These are phyloP conservation scores for Bombus fervidus DNA, from an alignment of 1,140 invertebrate species.

Conservation along the genomic window DNA sequence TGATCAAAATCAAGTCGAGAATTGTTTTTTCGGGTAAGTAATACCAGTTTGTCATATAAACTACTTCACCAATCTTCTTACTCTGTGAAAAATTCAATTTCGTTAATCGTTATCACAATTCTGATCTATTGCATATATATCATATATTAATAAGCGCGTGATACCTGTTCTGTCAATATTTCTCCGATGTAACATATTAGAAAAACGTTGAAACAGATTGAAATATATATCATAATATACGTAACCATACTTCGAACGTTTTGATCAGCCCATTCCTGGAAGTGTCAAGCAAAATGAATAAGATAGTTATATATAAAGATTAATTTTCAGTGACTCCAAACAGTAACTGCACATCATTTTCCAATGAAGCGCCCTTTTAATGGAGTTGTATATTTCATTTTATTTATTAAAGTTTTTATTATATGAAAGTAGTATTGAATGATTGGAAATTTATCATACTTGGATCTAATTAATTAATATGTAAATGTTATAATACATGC, in stretches of 20 bases:
- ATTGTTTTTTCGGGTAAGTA: slow-evolving; percentile 51
- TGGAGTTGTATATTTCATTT: no score
- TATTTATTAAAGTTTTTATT: no score
- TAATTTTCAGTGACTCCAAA: no score
- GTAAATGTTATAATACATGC: no score
- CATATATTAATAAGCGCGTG: neutral
- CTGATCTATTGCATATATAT: neutral
- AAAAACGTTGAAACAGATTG: slow-evolving; percentile 67
- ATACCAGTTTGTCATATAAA: slow-evolving; percentile 70
- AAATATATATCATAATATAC: slow-evolving; percentile 45
- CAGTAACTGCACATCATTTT: no score
- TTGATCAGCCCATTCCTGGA: slow-evolving; percentile 62
- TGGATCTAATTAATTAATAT: no score
- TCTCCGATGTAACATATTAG: slow-evolving; percentile 72
- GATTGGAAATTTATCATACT: no score
- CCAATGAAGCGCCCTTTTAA: no score
- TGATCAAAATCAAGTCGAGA: slow-evolving; percentile 61
- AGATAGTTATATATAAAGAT: neutral
- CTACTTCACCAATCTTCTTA: slow-evolving; percentile 58
- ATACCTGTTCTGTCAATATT: slow-evolving; percentile 65
- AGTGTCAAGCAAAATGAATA: neutral
- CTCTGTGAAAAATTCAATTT: slow-evolving; percentile 60
- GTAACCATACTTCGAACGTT: slow-evolving; percentile 15
- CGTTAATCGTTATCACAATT: no score
- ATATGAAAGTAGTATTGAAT: no score